These are phyloP conservation scores for Aphelenchoides avenae DNA, from an alignment of 1,140 invertebrate species.

Conservation along the genomic window DNA sequence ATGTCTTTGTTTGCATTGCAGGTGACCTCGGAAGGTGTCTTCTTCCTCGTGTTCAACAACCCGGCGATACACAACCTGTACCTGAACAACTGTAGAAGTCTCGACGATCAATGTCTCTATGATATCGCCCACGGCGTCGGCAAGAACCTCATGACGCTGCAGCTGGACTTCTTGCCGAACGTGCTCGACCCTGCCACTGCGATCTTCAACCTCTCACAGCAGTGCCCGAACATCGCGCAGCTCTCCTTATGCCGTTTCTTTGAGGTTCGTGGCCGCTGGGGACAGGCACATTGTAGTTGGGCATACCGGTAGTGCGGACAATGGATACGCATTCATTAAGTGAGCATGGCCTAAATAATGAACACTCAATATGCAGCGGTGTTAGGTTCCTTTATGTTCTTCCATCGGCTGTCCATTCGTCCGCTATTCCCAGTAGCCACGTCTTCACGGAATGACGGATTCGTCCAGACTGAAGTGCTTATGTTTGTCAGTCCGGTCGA, in stretches of 20 bases:
- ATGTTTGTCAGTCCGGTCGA: too few relatives aligned
- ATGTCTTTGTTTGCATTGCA: conserved; percentile 17
- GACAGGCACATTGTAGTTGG: not conserved
- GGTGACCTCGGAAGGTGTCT: conserved; percentile 50
- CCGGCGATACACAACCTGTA: conserved; percentile 46
- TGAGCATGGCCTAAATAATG: too few relatives aligned
- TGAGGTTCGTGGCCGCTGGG: conserved; percentile 29
- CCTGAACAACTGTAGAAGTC: conserved; percentile 47
- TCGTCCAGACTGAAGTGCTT: too few relatives aligned
- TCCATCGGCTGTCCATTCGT: too few relatives aligned
- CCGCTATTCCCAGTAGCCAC: too few relatives aligned
- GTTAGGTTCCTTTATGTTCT: too few relatives aligned
- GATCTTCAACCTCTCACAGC: conserved; percentile 43
- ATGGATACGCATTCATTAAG: too few relatives aligned
- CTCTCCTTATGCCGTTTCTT: conserved; percentile 58
- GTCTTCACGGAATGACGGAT: too few relatives aligned
- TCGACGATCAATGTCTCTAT: conserved; percentile 56
- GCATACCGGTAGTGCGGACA: too few relatives aligned
- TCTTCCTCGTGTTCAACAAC: conserved; percentile 49
- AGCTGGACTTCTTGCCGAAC: conserved; percentile 50
- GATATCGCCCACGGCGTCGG: conserved; percentile 54
- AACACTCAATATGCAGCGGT: too few relatives aligned
- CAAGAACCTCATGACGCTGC: conserved; percentile 44
- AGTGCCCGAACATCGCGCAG: conserved; percentile 55
- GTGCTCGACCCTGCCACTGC: conserved; percentile 46